Evolutionary conservation across 2,113 vertebrate genomes (phyloP), one percentile per base, ranked within the genome.

Genomic region (Boulengeromyrus knoepffleri): DNA sequence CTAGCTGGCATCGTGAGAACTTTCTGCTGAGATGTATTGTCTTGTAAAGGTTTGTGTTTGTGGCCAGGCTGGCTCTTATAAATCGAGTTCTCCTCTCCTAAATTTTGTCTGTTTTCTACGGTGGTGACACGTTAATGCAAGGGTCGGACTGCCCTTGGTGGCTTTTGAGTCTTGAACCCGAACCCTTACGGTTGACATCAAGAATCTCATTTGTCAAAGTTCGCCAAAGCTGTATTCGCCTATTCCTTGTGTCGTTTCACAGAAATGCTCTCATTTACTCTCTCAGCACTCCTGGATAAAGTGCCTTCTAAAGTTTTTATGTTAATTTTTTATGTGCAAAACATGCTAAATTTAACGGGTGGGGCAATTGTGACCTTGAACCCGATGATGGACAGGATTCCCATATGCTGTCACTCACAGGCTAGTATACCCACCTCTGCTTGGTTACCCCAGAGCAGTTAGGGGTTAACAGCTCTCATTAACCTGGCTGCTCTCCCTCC

Each of bases 71-170:
- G 47, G 27, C 8, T 56, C 17, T 88, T 46, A 80, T 52, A 52
- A 74, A 87, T 87, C 17, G 66, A 77, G 31, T 47, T 56, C 74
- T 89, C 85, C 80, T n/a, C 36, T 45, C 39, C 53, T 89, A 80
- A 93, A 90, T 93, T 93, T 93, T 91, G 84, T 62, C 56, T n/a
- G 56, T 62, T 62, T n/a, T 31, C 10, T n/a, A 66, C 9, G 9
- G 62, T 12, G n/a, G 62, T 12, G n/a, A 27, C 62, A 27, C 3
- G 5, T 17, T 39, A 77, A 39, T 13, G 36, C 12, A 7, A 39
- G 70, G 31, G 3, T n/a, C 15, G 5, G 31, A 39, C 31, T 70
- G 3, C 8, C 31, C 27, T 36, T 36, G 31, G 27, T 74, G 27
- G 13, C 66, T 74, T 36, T 74, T 36, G 31, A 9, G 58, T 62